Conservation (phyloP, 1,140 invertebrate species). For the Nixonia krombeini region DNA sequence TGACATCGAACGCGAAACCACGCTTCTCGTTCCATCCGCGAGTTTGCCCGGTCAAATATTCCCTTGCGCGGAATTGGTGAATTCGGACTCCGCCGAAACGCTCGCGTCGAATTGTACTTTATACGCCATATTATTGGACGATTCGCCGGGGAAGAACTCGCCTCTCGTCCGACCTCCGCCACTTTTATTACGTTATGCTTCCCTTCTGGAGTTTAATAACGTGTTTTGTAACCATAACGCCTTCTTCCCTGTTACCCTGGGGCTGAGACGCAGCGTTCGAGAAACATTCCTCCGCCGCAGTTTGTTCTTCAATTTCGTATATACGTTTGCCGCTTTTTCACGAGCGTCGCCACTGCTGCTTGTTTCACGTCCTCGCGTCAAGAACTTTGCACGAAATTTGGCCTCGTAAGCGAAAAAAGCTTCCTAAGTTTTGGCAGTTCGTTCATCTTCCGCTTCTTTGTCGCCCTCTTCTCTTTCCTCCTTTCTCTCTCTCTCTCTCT, state of each 20-base stretch:
- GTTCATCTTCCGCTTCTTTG: slow-evolving; percentile 26
- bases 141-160: no score
- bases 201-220: no score
- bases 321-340: slow-evolving; percentile 37
- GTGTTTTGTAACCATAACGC: background rate
- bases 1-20: slow-evolving; percentile 12
- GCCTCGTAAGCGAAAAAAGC: slow-evolving; percentile 32
- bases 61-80: background rate
- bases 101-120: no score
- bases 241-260: background rate
- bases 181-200: no score
- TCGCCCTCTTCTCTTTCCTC: slow-evolving; percentile 34
- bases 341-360: slow-evolving; percentile 39
- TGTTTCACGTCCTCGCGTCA: slow-evolving; percentile 31
- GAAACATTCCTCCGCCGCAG: slow-evolving; percentile 1
- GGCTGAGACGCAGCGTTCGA: background rate
- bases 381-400: slow-evolving; percentile 41
- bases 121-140: no score
- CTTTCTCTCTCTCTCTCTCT: slow-evolving; percentile 24
- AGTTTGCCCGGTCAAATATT: background rate
- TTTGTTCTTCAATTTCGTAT: slow-evolving; percentile 1
- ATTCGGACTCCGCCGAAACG: background rate
- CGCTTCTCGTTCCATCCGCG: background rate
- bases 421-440: slow-evolving; percentile 36
- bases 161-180: background rate